Conservation (phyloP, 1,140 invertebrate species). For the Zophobas morio region DNA sequence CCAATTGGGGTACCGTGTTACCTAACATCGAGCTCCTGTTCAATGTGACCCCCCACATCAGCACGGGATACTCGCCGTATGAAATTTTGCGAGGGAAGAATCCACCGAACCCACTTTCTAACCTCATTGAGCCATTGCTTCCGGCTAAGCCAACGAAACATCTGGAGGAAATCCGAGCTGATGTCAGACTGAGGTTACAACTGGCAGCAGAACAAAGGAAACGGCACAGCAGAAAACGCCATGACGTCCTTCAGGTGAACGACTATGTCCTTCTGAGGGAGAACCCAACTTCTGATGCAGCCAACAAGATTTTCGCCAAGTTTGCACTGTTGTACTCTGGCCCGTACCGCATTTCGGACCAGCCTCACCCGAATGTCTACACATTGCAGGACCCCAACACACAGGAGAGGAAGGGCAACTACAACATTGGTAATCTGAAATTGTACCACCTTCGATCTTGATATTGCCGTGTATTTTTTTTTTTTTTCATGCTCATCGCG, state of each 20-base stretch:
- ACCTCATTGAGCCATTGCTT: slow-evolving; percentile 6
- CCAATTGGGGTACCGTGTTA: slow-evolving; percentile 52
- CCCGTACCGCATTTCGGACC: too few species aligned
- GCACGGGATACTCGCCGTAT: slow-evolving; percentile 62
- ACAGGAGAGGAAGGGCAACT: too few species aligned
- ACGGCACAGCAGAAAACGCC: not conserved
- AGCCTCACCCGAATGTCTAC: too few species aligned
- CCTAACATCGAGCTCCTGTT: slow-evolving; percentile 59
- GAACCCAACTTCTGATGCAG: slow-evolving; percentile 21
- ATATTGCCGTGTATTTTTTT: too few species aligned
- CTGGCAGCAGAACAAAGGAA: not conserved
- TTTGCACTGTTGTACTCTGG: too few species aligned
- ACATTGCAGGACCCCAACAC: too few species aligned
- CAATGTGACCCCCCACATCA: slow-evolving; percentile 64
- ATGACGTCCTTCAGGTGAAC: not conserved
- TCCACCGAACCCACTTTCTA: slow-evolving; percentile 18
- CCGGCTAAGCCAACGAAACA: not conserved
- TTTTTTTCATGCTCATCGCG: too few species aligned
- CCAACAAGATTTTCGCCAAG: too few species aligned
- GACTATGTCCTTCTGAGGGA: slow-evolving; percentile 6
- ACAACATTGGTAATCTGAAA: too few species aligned
- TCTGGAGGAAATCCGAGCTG: slow-evolving; percentile 19
- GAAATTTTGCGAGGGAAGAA: slow-evolving; percentile 64
- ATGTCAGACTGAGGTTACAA: not conserved
- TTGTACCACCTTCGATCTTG: too few species aligned